These are phyloP conservation scores for Psittacula cyanocephala DNA, from an alignment of 2,113 vertebrate genomes.

Conservation along the genomic window DNA sequence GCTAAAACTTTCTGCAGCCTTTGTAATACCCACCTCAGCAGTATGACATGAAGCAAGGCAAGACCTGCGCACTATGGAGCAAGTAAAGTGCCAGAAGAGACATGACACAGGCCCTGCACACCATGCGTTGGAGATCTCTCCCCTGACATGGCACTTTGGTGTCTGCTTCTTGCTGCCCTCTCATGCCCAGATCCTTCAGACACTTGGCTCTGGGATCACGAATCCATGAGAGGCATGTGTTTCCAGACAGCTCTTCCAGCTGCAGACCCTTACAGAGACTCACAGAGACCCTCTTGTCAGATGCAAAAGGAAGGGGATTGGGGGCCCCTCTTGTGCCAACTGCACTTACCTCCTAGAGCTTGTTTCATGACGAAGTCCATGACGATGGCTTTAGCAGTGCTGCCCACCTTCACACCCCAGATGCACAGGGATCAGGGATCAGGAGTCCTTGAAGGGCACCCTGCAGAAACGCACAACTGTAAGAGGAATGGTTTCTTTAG, in stretches of 20 bases:
- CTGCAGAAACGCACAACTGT: constrained; percentile 10
- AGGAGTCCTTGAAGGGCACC: constrained; percentile 30
- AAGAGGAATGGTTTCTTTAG: background rate
- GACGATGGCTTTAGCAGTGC: constrained; percentile 81
- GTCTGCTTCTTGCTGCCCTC: constrained; percentile 15
- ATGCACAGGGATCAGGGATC: constrained; percentile 69
- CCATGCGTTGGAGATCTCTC: background rate
- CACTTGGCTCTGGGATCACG: background rate
- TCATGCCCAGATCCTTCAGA: background rate
- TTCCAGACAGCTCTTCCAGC: background rate
- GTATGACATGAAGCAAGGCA: background rate
- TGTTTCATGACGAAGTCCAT: constrained; percentile 98
- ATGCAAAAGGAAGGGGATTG: background rate
- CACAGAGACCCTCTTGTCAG: background rate
- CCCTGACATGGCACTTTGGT: background rate
- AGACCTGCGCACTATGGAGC: background rate
- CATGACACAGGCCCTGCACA: background rate
- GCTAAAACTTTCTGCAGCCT: background rate
- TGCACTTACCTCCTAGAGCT: constrained; percentile 89
- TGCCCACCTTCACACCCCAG: constrained; percentile 77
- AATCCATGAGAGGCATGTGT: background rate
- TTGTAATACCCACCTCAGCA: background rate
- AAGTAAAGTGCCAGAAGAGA: background rate
- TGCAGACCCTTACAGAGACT: background rate
- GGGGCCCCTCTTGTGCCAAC: background rate